Conservation (phyloP, 2,888 invertebrate species). For the Orthonevra nobilis region DNA sequence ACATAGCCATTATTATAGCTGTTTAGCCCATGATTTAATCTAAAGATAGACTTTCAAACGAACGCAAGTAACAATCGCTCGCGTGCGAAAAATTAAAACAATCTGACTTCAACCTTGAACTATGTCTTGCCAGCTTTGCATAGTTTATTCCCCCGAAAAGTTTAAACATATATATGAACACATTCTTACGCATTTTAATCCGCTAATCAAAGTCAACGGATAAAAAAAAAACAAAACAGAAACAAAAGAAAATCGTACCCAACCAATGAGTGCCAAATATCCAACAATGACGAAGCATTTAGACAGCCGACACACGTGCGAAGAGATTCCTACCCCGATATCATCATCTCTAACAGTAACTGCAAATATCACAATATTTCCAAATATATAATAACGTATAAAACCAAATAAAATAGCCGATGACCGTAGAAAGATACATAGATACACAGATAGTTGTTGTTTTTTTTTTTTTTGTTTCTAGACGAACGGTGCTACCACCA, state of each 20-base stretch:
- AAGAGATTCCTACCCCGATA: constrained; percentile 46
- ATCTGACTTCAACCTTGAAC: constrained; percentile 29
- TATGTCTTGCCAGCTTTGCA: constrained; percentile 1
- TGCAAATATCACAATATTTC: constrained; percentile 53
- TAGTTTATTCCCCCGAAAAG: constrained; percentile 10
- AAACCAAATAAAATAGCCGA: constrained; percentile 21
- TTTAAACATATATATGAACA: too few relatives aligned
- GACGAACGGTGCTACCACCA: constrained; percentile 31
- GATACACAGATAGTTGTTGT: constrained; percentile 10
- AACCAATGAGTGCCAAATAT: constrained; percentile 25
- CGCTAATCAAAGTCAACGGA: too few relatives aligned
- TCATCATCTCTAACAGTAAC: constrained; percentile 56
- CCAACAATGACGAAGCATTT: constrained; percentile 26
- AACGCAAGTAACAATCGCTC: neutral
- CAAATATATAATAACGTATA: constrained; percentile 6
- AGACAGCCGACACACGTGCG: constrained; percentile 56
- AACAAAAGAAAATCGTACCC: constrained; percentile 1
- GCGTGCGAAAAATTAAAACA: neutral
- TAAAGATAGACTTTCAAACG: too few relatives aligned
- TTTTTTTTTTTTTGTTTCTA: too few relatives aligned
- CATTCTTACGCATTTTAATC: too few relatives aligned
- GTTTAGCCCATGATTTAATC: too few relatives aligned
- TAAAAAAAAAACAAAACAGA: neutral
- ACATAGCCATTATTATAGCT: too few relatives aligned
- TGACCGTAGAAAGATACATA: constrained; percentile 15